Evolutionary conservation across 2,113 vertebrate genomes (phyloP).

Genomic region (Menidia beryllina): DNA sequence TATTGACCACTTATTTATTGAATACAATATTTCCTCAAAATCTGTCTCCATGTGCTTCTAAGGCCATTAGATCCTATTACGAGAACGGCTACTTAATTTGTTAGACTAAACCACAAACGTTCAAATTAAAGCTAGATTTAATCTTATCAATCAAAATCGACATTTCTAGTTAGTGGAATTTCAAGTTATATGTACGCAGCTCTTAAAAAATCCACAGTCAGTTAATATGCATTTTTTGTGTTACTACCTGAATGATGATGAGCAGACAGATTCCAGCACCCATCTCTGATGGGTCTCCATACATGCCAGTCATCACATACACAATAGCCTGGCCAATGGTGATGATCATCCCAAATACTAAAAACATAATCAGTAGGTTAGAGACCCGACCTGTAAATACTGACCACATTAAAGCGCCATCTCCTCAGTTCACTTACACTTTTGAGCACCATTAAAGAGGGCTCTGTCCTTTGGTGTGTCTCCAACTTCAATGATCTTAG

Average conservation of each 20-base stretch:
- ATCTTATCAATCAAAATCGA: background rate
- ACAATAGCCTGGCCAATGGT: constrained; percentile 98
- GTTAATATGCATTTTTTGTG: background rate
- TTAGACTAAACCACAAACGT: background rate
- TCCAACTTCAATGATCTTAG: constrained; percentile 98
- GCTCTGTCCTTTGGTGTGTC: constrained; percentile 98
- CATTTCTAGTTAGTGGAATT: background rate
- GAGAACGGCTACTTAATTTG: background rate
- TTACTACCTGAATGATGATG: constrained; percentile 95
- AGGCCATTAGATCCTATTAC: background rate
- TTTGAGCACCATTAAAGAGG: constrained; percentile 98
- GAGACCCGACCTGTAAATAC: background rate
- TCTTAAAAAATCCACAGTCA: background rate
- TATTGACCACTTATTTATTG: background rate
- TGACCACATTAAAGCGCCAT: background rate
- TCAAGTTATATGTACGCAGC: background rate
- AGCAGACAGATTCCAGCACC: constrained; percentile 97
- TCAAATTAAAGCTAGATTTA: background rate
- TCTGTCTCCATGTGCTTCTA: background rate
- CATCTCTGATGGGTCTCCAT: constrained; percentile 98
- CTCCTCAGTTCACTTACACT: constrained; percentile 80
- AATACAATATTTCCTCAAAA: background rate
- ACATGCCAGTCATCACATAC: constrained; percentile 99
- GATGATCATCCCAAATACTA: constrained; percentile 99
- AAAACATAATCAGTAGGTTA: constrained; percentile 7